Percentiles rank a stretch among this genome's conserved stretches.
These are phyloP conservation scores for Athalia circularis DNA, from an alignment of 2,888 invertebrate species.

Conservation along the genomic window DNA sequence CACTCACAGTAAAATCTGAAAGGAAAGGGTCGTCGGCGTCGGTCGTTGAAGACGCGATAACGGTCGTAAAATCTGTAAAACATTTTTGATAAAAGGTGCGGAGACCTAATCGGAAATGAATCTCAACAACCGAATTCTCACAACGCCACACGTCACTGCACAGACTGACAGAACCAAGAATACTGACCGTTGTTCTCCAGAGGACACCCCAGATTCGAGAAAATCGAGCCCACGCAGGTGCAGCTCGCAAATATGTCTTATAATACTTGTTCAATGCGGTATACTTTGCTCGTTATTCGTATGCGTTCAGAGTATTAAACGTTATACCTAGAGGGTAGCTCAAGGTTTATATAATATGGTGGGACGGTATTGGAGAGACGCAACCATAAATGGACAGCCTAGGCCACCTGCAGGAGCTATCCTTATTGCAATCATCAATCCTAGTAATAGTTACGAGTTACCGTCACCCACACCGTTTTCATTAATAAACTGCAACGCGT, in stretches of 20 bases:
- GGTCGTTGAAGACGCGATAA: conserved; percentile 72
- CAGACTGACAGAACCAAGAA: conserved; percentile 8
- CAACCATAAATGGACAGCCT: conserved; percentile 63
- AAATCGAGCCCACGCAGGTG: conserved; percentile 2
- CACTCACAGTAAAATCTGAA: conserved; percentile 71
- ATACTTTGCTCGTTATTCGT: not conserved
- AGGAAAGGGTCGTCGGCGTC: conserved; percentile 65
- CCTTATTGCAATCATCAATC: conserved; percentile 10
- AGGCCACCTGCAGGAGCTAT: conserved; percentile 36
- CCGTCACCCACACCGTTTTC: conserved; percentile 22
- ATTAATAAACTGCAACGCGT: conserved; percentile 12
- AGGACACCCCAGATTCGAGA: not conserved
- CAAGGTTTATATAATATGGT: conserved; percentile 55
- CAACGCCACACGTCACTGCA: conserved; percentile 18
- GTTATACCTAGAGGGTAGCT: conserved; percentile 37
- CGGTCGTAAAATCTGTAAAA: conserved; percentile 73
- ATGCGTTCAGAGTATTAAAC: conserved; percentile 3
- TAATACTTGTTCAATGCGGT: not conserved
- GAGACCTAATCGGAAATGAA: not conserved
- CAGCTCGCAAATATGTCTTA: not conserved
- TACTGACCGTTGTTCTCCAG: conserved; percentile 11
- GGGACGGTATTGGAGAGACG: conserved; percentile 47
- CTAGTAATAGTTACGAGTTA: not conserved
- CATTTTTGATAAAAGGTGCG: conserved; percentile 55
- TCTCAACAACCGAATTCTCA: conserved; percentile 6